Evolutionary conservation across 2,113 vertebrate genomes (phyloP).

Genomic region (Pseudonaja textilis): DNA sequence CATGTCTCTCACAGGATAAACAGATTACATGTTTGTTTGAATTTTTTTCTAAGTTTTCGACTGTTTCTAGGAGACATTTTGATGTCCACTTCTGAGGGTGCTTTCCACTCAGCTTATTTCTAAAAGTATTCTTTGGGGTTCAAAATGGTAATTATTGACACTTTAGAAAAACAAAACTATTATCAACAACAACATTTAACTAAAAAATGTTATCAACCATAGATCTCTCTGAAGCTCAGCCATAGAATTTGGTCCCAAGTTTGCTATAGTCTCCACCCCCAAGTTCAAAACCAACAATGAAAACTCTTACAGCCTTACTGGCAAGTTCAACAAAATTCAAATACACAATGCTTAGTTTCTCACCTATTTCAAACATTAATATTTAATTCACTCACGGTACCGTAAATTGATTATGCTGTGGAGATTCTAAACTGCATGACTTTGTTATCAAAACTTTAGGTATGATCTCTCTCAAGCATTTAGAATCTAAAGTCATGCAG

Average conservation of each 20-base stretch:
- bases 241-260: not conserved
- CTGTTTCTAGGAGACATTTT: not conserved
- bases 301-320: not conserved
- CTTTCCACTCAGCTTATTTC: not conserved
- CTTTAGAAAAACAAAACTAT: not conserved
- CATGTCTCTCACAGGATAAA: not conserved
- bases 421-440: not conserved
- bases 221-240: not conserved
- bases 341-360: not conserved
- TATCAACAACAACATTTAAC: not conserved
- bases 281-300: not conserved
- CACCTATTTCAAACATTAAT: no score
- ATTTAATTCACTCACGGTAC: not conserved
- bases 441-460: not conserved
- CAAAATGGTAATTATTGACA: not conserved
- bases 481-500: no score
- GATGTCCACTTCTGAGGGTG: not conserved
- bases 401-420: not conserved
- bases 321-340: not conserved
- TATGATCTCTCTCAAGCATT: not conserved
- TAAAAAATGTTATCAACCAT: not conserved
- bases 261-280: not conserved
- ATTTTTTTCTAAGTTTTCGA: not conserved
- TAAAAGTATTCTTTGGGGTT: not conserved
- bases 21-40: not conserved